phyloP scores from a whole-genome alignment of 2,888 invertebrate species.

The Polia nebulosa region DNA sequence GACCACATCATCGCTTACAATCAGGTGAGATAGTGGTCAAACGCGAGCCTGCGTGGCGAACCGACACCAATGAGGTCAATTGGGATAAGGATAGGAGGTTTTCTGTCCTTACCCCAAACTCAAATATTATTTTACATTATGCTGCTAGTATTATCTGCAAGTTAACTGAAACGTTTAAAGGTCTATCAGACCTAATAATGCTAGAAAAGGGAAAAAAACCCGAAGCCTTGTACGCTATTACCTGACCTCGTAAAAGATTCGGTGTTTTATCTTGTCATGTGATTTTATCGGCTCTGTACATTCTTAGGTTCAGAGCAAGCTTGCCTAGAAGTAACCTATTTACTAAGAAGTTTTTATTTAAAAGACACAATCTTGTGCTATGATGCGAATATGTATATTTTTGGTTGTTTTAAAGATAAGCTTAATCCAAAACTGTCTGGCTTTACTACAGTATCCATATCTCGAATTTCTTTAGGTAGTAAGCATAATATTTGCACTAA shows the following conservation, averaged over 20 bases:
- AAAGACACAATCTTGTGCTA: not conserved
- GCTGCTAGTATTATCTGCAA: not conserved
- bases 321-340: too few species aligned
- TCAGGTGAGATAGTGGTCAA: too few species aligned
- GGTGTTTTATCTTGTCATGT: conserved; percentile 53
- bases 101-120: not conserved
- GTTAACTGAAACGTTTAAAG: not conserved
- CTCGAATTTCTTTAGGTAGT: conserved; percentile 3
- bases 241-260: conserved; percentile 46
- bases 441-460: conserved; percentile 3
- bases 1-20: too few species aligned
- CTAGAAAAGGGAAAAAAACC: conserved; percentile 37
- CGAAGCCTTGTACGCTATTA: conserved; percentile 40
- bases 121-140: not conserved
- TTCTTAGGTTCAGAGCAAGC: conserved; percentile 19
- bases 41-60: too few species aligned
- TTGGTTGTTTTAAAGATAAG: not conserved
- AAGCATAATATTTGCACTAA: conserved; percentile 6
- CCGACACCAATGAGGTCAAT: too few species aligned
- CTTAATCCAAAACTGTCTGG: not conserved
- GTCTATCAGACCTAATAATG: conserved; percentile 2
- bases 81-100: too few species aligned
- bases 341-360: conserved; percentile 24
- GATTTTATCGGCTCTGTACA: conserved; percentile 32
- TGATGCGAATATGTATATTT: not conserved